Evolutionary conservation across 2,888 invertebrate species (phyloP).

Genomic region (Pandemis corylana): DNA sequence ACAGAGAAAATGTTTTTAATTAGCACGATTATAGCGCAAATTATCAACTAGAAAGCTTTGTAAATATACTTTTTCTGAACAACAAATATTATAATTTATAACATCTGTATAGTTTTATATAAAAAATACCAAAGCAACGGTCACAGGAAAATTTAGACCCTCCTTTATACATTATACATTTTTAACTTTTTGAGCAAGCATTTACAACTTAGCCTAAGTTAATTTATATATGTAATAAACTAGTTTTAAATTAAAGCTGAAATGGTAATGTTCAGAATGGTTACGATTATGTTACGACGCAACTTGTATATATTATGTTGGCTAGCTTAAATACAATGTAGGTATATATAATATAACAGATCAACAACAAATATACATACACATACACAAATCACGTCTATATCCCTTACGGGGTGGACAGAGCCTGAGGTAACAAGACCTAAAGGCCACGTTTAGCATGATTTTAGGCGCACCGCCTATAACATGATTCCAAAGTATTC

Average conservation of each 20-base stretch:
- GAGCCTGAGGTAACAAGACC: too few species aligned
- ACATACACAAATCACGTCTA: neutral
- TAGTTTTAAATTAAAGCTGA: slow-evolving; percentile 46
- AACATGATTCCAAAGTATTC: too few species aligned
- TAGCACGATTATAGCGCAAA: neutral
- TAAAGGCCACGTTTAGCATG: too few species aligned
- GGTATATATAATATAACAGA: slow-evolving; percentile 39
- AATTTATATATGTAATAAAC: slow-evolving; percentile 30
- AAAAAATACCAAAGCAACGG: slow-evolving; percentile 32
- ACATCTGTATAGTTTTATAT: slow-evolving; percentile 51
- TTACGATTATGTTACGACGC: slow-evolving; percentile 17
- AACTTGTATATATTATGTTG: slow-evolving; percentile 14
- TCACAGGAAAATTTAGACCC: slow-evolving; percentile 36
- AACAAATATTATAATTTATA: slow-evolving; percentile 4
- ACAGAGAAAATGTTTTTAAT: neutral
- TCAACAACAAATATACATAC: slow-evolving; percentile 33
- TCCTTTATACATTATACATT: slow-evolving; percentile 46
- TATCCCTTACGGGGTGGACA: too few species aligned
- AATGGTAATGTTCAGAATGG: slow-evolving; percentile 46
- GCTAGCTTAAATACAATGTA: slow-evolving; percentile 30
- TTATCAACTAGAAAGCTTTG: neutral
- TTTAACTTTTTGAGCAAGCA: slow-evolving; percentile 64
- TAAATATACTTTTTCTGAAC: neutral
- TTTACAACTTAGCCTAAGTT: slow-evolving; percentile 39
- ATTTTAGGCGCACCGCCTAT: too few species aligned